phyloP scores from a whole-genome alignment of 2,113 vertebrate genomes.

The Hemibagrus wyckioides region DNA sequence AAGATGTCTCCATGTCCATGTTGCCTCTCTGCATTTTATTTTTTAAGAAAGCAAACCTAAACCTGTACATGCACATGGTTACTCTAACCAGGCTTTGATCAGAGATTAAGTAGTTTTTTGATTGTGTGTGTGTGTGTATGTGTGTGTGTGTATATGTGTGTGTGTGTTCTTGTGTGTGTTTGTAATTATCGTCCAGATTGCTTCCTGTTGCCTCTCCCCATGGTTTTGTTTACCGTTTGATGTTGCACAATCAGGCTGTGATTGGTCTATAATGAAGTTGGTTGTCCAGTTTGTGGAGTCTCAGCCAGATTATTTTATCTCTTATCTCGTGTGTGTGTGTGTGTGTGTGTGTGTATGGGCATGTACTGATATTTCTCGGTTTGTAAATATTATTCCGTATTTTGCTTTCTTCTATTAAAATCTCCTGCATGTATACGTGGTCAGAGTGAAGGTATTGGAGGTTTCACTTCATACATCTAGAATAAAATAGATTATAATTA shows the following conservation, averaged over 20 bases:
- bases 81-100: not conserved
- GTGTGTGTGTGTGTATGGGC: not conserved
- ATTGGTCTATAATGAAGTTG: slow-evolving; percentile 42
- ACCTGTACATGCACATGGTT: not conserved
- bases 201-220: slow-evolving; percentile 19
- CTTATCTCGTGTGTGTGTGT: slow-evolving; percentile 7
- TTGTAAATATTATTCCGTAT: not conserved
- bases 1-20: not conserved
- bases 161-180: slow-evolving; percentile 1
- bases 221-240: slow-evolving; percentile 25
- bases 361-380: not conserved
- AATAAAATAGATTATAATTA: not conserved
- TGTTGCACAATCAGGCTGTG: slow-evolving; percentile 29
- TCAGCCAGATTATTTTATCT: not conserved
- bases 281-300: slow-evolving; percentile 2
- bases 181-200: slow-evolving; percentile 26
- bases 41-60: not conserved
- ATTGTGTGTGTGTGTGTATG: slow-evolving; percentile 44
- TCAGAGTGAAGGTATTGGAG: not conserved
- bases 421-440: too few relatives aligned
- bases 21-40: too few relatives aligned
- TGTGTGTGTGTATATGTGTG: not conserved
- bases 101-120: not conserved
- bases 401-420: not conserved
- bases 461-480: not conserved